These are phyloP conservation scores for Ptyas mucosa DNA, from an alignment of 2,113 vertebrate species.

Conservation along the genomic window DNA sequence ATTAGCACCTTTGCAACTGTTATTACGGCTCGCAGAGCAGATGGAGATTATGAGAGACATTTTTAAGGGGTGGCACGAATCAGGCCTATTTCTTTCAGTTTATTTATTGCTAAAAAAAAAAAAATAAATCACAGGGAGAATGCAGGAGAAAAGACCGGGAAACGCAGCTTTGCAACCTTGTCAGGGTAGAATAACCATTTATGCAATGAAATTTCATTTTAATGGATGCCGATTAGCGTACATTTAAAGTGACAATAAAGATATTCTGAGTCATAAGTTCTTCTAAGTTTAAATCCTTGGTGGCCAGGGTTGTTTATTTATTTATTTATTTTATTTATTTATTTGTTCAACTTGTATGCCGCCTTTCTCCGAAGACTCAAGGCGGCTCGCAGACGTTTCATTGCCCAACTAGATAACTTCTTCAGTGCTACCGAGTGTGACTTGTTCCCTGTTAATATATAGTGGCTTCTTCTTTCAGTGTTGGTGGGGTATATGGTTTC, in stretches of 20 bases:
- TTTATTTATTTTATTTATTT: too few species aligned
- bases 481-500: background rate
- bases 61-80: background rate
- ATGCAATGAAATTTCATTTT: too few species aligned
- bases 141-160: background rate
- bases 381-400: background rate
- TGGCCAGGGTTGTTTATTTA: background rate
- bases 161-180: background rate
- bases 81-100: background rate
- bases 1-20: conserved; percentile 21
- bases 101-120: background rate
- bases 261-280: too few species aligned
- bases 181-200: background rate
- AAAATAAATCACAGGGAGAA: background rate
- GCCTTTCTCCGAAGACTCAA: too few species aligned
- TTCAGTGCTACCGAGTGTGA: background rate
- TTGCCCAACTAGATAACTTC: background rate
- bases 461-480: too few species aligned
- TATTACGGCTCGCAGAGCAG: background rate
- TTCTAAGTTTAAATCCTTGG: background rate
- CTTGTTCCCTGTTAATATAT: too few species aligned
- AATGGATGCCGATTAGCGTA: too few species aligned
- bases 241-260: too few species aligned
- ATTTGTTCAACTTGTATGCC: too few species aligned
- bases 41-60: conserved; percentile 3